A percentile compares a stretch with the other conserved stretches of the same genome.
These are phyloP conservation scores for Caenorhabditis brenneri DNA, from an alignment of 1,140 invertebrate species.

Conservation along the genomic window DNA sequence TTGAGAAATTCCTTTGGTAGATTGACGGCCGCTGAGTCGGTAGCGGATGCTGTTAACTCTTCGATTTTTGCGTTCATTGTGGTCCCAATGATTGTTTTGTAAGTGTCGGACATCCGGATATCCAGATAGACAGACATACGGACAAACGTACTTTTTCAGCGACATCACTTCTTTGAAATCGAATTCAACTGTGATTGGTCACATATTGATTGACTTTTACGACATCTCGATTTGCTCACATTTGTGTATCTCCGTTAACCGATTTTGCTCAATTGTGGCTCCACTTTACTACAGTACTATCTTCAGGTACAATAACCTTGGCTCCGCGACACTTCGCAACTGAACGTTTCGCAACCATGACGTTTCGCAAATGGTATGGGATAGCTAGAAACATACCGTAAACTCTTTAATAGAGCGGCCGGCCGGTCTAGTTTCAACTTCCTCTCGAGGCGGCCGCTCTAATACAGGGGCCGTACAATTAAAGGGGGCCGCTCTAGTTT, in stretches of 20 bases:
- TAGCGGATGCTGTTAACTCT: background rate
- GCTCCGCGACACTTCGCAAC: no score
- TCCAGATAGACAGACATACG: background rate
- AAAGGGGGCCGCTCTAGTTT: no score
- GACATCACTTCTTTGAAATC: background rate
- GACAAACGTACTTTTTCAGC: background rate
- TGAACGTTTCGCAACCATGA: no score
- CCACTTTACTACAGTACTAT: background rate
- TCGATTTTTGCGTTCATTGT: background rate
- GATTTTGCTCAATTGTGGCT: conserved; percentile 1
- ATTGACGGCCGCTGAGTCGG: background rate
- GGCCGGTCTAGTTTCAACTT: no score
- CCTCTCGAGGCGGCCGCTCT: no score
- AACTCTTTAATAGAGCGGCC: no score
- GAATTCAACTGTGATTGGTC: background rate
- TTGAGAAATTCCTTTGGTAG: background rate
- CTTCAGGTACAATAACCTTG: background rate
- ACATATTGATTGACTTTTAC: background rate
- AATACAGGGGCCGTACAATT: no score
- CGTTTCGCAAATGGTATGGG: no score
- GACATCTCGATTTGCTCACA: background rate
- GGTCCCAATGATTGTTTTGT: background rate
- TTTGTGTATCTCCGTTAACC: background rate
- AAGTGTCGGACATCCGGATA: background rate
- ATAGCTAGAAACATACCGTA: no score